Percentiles rank a stretch among this genome's conserved stretches.
Conservation (phyloP, 2,797 vertebrate genomes). For the Gymnodraco acuticeps region DNA sequence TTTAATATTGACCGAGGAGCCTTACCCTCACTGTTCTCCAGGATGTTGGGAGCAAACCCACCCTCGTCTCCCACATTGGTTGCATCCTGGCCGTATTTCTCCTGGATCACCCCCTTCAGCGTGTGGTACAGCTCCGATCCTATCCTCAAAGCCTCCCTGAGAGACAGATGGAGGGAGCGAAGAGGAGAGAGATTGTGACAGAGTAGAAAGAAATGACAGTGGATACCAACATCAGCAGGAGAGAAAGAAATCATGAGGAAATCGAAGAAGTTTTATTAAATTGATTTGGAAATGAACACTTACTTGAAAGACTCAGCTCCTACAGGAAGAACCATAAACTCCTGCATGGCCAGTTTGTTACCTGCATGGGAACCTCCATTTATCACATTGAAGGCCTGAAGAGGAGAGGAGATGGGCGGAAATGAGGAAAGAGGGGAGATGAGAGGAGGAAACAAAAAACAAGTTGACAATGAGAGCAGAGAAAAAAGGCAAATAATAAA, state of each 20-base stretch:
- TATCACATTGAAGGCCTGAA: conserved; percentile 96
- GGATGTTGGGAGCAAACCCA: conserved; percentile 94
- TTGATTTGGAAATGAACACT: conserved; percentile 1
- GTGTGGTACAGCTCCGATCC: conserved; percentile 95
- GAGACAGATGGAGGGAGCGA: background rate
- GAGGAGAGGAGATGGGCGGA: background rate
- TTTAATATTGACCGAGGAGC: background rate
- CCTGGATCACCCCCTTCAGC: conserved; percentile 94
- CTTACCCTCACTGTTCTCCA: conserved; percentile 95
- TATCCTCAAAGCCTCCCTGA: conserved; percentile 91
- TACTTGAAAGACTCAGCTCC: conserved; percentile 92
- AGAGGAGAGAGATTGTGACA: background rate
- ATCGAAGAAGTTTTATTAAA: background rate
- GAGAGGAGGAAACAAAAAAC: background rate
- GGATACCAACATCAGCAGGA: too few species aligned
- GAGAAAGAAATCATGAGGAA: background rate
- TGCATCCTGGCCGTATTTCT: conserved; percentile 95
- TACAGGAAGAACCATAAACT: conserved; percentile 96
- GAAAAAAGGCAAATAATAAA: too few species aligned
- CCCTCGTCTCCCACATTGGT: conserved; percentile 96
- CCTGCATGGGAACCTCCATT: conserved; percentile 95
- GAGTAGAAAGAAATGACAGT: too few species aligned
- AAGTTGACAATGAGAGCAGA: background rate
- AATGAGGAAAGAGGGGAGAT: background rate
- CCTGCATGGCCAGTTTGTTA: conserved; percentile 97